phyloP scores from a whole-genome alignment of 2,888 invertebrate genomes.

The Drosophila barbarae region DNA sequence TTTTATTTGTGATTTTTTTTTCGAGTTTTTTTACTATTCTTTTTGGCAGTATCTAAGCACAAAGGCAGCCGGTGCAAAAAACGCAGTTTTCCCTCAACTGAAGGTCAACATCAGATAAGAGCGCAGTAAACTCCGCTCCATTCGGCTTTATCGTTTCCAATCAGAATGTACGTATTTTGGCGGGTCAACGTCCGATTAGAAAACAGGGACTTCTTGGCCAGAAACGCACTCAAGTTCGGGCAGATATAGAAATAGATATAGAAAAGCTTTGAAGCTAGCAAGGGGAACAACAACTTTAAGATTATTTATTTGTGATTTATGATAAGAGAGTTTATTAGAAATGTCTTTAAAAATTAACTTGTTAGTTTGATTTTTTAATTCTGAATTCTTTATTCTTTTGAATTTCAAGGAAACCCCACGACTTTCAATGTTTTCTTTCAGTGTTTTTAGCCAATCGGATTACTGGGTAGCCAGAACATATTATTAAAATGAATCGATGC shows the following conservation, averaged over 20 bases:
- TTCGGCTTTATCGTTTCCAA: conserved; percentile 7
- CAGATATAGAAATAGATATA: conserved; percentile 2
- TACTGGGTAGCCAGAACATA: conserved; percentile 4
- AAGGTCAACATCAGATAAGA: conserved; percentile 47
- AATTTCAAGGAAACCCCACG: no score
- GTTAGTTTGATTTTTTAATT: no score
- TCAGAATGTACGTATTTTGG: conserved; percentile 3
- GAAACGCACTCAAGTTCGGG: conserved; percentile 4
- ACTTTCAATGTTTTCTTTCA: background rate
- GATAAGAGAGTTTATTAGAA: background rate
- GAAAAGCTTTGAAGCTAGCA: conserved; percentile 2
- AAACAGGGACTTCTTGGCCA: conserved; percentile 1
- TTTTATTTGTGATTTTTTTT: background rate
- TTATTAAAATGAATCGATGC: conserved; percentile 30
- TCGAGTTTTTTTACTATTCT: background rate
- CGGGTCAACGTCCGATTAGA: conserved; percentile 29
- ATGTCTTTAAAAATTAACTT: background rate
- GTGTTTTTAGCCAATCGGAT: conserved; percentile 1
- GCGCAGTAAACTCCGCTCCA: conserved; percentile 9
- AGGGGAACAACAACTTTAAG: background rate
- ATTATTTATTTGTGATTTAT: background rate
- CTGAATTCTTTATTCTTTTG: no score
- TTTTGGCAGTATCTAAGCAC: conserved; percentile 15
- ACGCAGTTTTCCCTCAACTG: conserved; percentile 20
- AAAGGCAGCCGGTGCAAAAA: conserved; percentile 24